Evolutionary conservation across 2,888 invertebrate species (phyloP).

Genomic region (Anoncus sp.): DNA sequence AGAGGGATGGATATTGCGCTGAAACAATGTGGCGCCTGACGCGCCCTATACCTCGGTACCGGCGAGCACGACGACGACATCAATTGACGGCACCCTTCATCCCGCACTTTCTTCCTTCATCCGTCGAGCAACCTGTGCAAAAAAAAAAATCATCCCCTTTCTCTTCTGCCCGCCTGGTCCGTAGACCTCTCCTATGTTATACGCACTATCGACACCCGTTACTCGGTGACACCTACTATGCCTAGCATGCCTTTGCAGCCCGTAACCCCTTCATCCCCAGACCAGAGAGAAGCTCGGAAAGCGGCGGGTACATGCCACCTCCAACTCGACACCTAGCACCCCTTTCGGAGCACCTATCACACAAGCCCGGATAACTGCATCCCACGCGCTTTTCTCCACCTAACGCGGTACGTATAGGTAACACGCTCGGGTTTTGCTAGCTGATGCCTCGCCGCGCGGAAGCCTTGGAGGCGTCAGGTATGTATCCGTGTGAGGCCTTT

Average conservation of each 20-base stretch:
- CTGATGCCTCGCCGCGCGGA: background rate
- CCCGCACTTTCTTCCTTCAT: conserved; percentile 34
- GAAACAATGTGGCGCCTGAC: conserved; percentile 80
- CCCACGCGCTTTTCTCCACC: background rate
- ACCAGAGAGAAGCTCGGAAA: background rate
- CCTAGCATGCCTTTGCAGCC: background rate
- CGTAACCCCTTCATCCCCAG: background rate
- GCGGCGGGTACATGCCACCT: background rate
- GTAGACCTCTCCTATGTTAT: too few relatives aligned
- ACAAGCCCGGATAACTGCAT: background rate
- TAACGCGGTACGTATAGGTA: too few relatives aligned
- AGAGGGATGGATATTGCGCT: conserved; percentile 76
- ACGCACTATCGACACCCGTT: conserved; percentile 24
- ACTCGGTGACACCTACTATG: conserved; percentile 23
- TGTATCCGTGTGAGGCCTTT: conserved; percentile 22
- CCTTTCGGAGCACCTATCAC: background rate
- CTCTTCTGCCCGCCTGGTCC: too few relatives aligned
- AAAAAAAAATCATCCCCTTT: conserved; percentile 12
- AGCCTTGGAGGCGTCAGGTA: conserved; percentile 3
- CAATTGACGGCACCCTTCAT: conserved; percentile 76
- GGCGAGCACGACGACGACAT: conserved; percentile 76
- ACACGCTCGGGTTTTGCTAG: too few relatives aligned
- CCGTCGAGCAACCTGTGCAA: conserved; percentile 59
- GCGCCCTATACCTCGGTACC: conserved; percentile 73
- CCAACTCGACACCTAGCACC: background rate